Percentiles rank a stretch among this genome's conserved stretches.
phyloP scores from a whole-genome alignment of 2,888 invertebrate genomes.

The Pseudeuparius sepicola region DNA sequence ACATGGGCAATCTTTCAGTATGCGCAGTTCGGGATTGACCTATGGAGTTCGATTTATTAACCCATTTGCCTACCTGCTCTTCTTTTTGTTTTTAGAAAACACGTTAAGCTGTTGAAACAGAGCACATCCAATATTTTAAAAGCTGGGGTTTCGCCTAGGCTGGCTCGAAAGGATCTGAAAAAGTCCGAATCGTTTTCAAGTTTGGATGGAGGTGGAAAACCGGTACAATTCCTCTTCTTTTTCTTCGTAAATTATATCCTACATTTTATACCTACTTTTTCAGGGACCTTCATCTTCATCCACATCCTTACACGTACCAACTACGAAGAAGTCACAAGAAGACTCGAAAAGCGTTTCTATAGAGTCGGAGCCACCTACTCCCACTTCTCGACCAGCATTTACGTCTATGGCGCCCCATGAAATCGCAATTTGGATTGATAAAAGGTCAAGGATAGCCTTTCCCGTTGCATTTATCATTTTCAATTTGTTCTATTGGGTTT shows the following conservation, averaged over 20 bases:
- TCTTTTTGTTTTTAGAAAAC: no score
- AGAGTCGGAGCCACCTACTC: constrained; percentile 23
- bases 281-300: no score
- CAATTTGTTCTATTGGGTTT: constrained; percentile 47
- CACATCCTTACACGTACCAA: constrained; percentile 50
- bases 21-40: no score
- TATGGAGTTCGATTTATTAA: no score
- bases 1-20: no score
- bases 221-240: no score
- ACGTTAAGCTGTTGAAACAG: constrained; percentile 30
- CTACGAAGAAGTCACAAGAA: no score
- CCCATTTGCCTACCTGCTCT: no score
- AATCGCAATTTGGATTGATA: constrained; percentile 81
- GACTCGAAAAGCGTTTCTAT: constrained; percentile 43
- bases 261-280: no score
- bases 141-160: constrained; percentile 69
- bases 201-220: no score
- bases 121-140: constrained; percentile 72
- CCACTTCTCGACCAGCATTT: constrained; percentile 43
- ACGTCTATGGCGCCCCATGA: constrained; percentile 83
- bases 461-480: constrained; percentile 69
- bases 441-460: constrained; percentile 64
- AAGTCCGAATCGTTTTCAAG: constrained; percentile 55
- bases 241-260: no score
- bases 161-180: constrained; percentile 61